Conservation (phyloP, 2,888 invertebrate species). For the Fragum fragum region DNA sequence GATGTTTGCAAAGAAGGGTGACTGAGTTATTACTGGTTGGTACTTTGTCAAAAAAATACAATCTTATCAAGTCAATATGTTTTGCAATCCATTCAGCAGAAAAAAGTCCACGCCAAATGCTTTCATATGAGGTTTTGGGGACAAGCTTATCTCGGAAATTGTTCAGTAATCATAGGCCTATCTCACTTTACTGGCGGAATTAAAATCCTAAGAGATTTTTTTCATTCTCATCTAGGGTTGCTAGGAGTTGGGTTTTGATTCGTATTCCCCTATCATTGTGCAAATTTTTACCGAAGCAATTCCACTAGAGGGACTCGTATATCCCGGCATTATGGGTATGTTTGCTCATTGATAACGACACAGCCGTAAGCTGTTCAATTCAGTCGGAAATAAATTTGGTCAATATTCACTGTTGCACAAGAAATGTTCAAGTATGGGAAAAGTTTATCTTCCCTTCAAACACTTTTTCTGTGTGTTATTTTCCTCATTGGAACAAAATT, state of each 20-base stretch:
- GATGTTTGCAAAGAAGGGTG: too few relatives aligned
- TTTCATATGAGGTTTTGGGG: constrained; percentile 58
- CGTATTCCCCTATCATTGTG: constrained; percentile 58
- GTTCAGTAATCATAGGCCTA: constrained; percentile 64
- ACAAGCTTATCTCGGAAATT: constrained; percentile 61
- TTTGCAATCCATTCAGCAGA: constrained; percentile 55
- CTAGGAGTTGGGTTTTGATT: constrained; percentile 58
- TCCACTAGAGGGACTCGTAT: constrained; percentile 44
- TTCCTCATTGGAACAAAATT: neutral
- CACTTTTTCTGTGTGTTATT: neutral
- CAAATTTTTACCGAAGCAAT: constrained; percentile 54
- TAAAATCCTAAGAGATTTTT: constrained; percentile 64
- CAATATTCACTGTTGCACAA: constrained; percentile 33
- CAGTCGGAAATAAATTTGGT: constrained; percentile 25
- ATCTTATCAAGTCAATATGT: constrained; percentile 59
- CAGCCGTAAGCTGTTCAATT: constrained; percentile 27
- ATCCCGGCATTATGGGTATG: constrained; percentile 59
- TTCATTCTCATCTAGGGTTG: constrained; percentile 60
- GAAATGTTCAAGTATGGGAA: constrained; percentile 20
- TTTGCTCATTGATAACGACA: constrained; percentile 60
- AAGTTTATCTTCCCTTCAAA: constrained; percentile 24
- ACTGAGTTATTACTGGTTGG: too few relatives aligned
- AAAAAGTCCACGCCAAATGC: constrained; percentile 57
- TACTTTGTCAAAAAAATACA: constrained; percentile 47
- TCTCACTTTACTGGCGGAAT: constrained; percentile 61